A percentile compares a stretch with the other conserved stretches of the same genome.
Conservation (phyloP, 2,113 vertebrate species). For the Thamnaconus septentrionalis region DNA sequence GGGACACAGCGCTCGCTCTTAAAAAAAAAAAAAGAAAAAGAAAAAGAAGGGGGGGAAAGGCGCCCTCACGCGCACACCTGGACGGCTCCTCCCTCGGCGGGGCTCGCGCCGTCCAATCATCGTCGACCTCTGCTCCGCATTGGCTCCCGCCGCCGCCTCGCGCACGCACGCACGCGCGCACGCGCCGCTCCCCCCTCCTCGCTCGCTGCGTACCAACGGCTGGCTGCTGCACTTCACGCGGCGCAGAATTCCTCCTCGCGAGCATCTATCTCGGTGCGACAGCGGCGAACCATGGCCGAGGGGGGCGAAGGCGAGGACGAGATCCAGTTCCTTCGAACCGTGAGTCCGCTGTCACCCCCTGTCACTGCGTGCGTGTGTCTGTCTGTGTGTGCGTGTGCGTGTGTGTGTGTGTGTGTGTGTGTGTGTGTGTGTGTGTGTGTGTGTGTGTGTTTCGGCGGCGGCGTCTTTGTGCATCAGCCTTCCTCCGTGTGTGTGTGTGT, state of each 20-base stretch:
- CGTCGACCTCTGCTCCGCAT: conserved; percentile 5
- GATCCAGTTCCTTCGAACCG: conserved; percentile 89
- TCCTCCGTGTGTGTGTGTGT: not conserved
- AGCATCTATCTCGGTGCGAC: conserved; percentile 4
- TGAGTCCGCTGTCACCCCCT: conserved; percentile 61
- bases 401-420: not conserved
- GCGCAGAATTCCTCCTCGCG: not conserved
- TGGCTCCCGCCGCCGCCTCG: not conserved
- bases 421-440: not conserved
- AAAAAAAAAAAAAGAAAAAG: no score
- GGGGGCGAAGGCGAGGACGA: conserved; percentile 88
- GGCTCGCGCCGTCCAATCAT: conserved; percentile 5
- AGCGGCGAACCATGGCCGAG: conserved; percentile 80
- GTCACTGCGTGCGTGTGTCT: not conserved
- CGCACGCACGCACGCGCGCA: no score
- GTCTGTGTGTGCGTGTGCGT: not conserved
- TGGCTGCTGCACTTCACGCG: not conserved
- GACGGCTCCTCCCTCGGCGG: conserved; percentile 47
- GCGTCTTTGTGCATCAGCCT: no score
- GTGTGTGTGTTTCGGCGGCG: not conserved
- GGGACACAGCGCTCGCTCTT: no score
- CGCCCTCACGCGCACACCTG: conserved; percentile 8
- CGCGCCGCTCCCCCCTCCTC: no score
- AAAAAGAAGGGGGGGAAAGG: no score
- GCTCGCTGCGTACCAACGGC: not conserved